Conservation (phyloP, 2,888 invertebrate genomes). For the Macrophya annulata region DNA sequence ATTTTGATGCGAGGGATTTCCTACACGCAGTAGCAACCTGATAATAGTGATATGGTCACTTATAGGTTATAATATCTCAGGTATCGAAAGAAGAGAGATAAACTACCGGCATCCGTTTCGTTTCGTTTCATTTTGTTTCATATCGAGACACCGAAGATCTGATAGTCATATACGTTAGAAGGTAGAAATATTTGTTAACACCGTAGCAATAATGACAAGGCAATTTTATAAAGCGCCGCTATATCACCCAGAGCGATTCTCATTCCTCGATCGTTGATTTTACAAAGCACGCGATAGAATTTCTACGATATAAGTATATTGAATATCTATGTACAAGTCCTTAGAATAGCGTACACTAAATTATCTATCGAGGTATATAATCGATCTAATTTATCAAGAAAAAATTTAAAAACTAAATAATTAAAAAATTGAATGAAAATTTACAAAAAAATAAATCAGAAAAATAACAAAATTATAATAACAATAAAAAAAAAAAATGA, state of each 20-base stretch:
- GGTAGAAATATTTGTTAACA: background rate
- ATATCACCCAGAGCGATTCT: background rate
- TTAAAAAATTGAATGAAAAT: background rate
- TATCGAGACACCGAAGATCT: background rate
- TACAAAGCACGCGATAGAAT: slow-evolving; percentile 12
- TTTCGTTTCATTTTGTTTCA: background rate
- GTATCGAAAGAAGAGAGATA: background rate
- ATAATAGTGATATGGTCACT: no score
- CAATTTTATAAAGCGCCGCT: slow-evolving; percentile 6
- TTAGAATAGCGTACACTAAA: background rate
- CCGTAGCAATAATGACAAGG: background rate
- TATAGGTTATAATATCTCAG: background rate
- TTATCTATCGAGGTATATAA: background rate
- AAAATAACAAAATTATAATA: background rate
- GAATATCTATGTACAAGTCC: no score
- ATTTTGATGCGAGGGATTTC: background rate
- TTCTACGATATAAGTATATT: no score
- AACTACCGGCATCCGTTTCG: background rate
- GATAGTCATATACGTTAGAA: background rate
- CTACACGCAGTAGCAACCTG: no score
- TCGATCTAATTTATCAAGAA: no score
- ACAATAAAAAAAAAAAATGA: background rate
- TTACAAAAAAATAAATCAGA: background rate
- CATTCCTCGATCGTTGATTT: background rate
- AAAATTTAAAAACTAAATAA: no score